Evolutionary conservation across 2,797 vertebrate species (phyloP), one percentile per base, ranked within the genome.

Genomic region (Anguilla megastoma): DNA sequence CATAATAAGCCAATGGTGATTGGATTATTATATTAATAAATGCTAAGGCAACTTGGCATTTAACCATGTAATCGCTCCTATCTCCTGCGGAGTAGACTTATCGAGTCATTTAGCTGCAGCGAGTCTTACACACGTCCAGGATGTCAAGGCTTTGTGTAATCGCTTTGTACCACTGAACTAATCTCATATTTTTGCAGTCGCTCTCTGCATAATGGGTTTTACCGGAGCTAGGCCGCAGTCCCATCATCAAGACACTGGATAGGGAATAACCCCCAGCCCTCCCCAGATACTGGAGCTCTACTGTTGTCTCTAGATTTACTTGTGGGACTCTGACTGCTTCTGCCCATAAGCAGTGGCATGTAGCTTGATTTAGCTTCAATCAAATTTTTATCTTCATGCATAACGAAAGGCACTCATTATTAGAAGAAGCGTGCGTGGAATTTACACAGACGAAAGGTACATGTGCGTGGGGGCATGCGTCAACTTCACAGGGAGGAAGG

Each of bases 281-380:
- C 93, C 41, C 76, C 93, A 95, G 94, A 95, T 95, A 93, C 91
- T 3, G 95, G 69, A 94, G 95, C 95, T 93, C 91, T 85, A 92
- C 95, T 95, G 94, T 94, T 93, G 94, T 94, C 94, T 94, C 93
- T 92, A 93, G 93, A 95, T 95, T 95, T 94, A 94, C 94, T 91
- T 91, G 4, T 91, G 93, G 93, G 92, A 92, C 91, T 92, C 88
- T 58, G 89, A 92, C 91, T 93, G 95, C 92, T 94, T 93, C 92
- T 95, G 93, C 93, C 94, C 92, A 92, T 94, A 95, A 96, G 94
- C 93, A 92, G 91, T 30, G 48, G 92, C 94, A 94, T 95, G 94
- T 95, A 71, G 91, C 90, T 92, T 91, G 93, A 94, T 95, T 95
- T 95, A 95, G 58, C 24, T 69, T 96, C 94, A 96, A 94, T 94